These are phyloP conservation scores for Eilema depressum DNA, from an alignment of 2,888 invertebrate species.

Conservation along the genomic window DNA sequence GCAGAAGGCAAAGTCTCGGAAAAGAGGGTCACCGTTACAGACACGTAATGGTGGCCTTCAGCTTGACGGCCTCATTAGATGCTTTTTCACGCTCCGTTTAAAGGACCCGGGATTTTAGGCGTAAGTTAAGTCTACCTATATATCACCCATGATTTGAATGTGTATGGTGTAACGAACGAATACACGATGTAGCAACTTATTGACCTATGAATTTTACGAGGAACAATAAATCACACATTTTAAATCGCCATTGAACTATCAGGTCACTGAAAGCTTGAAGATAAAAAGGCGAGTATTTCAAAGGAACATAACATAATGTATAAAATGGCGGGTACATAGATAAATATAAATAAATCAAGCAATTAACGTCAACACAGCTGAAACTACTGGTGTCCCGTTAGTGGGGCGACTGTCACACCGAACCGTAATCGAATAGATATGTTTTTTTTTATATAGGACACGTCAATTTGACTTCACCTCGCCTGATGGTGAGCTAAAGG, in stretches of 20 bases:
- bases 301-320: conserved; percentile 39
- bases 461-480: too few relatives aligned
- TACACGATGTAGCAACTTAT: not conserved
- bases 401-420: conserved; percentile 58
- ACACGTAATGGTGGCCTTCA: too few relatives aligned
- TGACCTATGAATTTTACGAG: conserved; percentile 26
- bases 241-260: conserved; percentile 32
- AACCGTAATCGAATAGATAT: conserved; percentile 15
- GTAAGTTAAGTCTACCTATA: too few relatives aligned
- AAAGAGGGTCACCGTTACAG: too few relatives aligned
- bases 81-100: too few relatives aligned
- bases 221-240: conserved; percentile 32
- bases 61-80: too few relatives aligned
- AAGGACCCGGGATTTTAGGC: too few relatives aligned
- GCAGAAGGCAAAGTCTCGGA: too few relatives aligned
- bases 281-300: conserved; percentile 50
- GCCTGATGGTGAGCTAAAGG: too few relatives aligned
- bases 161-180: not conserved
- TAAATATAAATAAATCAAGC: conserved; percentile 69
- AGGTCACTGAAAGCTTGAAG: conserved; percentile 22
- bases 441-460: too few relatives aligned
- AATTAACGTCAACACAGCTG: conserved; percentile 67
- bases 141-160: too few relatives aligned
- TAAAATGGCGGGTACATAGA: conserved; percentile 50
- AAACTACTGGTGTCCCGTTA: conserved; percentile 63